These are phyloP conservation scores for Diplodus puntazzo DNA, from an alignment of 2,797 vertebrate species.

Conservation along the genomic window DNA sequence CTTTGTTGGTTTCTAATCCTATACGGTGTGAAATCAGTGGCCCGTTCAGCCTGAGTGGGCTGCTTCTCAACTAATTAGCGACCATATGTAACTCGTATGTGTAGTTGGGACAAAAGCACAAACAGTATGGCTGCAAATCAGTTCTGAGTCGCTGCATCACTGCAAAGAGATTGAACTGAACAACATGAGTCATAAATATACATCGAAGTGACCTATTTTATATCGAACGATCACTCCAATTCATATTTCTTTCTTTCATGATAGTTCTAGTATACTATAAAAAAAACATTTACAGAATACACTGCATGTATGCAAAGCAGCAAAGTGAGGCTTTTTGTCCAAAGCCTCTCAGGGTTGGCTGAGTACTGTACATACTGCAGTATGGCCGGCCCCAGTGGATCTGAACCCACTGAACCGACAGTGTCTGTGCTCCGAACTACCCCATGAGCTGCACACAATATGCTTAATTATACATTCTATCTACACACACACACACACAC, in stretches of 20 bases:
- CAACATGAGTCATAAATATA: not conserved
- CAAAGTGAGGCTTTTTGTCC: conserved; percentile 9
- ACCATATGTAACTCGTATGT: conserved; percentile 24
- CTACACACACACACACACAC: not conserved
- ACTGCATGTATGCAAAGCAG: not conserved
- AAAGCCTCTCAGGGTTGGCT: conserved; percentile 16
- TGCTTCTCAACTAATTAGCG: conserved; percentile 43
- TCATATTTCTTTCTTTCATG: conserved; percentile 2
- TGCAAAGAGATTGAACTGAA: not conserved
- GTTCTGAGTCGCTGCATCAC: conserved; percentile 32
- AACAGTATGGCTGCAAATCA: conserved; percentile 6
- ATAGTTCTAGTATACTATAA: not conserved
- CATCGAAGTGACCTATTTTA: conserved; percentile 7
- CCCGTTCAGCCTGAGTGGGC: conserved; percentile 26
- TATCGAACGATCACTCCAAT: not conserved
- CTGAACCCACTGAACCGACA: conserved; percentile 41
- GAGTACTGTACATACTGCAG: conserved; percentile 17
- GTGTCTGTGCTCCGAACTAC: not conserved
- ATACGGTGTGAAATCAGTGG: conserved; percentile 28
- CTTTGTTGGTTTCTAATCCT: not conserved
- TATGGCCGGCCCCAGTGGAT: conserved; percentile 25
- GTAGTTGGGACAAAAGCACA: conserved; percentile 1
- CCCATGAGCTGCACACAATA: conserved; percentile 7
- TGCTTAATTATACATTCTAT: conserved; percentile 42
- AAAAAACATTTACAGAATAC: conserved; percentile 3